These are phyloP conservation scores for Plagodis pulveraria DNA, from an alignment of 2,888 invertebrate genomes.

Conservation along the genomic window DNA sequence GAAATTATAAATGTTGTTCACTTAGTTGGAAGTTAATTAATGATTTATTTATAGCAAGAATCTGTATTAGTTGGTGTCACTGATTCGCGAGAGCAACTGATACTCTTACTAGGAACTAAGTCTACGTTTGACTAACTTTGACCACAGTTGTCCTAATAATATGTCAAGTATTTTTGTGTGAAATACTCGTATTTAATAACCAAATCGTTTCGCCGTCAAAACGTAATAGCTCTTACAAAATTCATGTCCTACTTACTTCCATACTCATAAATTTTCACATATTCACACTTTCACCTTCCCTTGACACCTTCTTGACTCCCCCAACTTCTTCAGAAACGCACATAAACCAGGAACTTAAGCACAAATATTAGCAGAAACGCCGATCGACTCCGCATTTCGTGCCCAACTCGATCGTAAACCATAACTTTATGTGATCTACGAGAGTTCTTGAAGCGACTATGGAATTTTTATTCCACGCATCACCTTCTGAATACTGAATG, in stretches of 20 bases:
- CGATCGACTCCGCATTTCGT: constrained; percentile 61
- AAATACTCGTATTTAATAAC: too few species aligned
- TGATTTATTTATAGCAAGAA: too few species aligned
- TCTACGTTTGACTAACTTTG: too few species aligned
- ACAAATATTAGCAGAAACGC: constrained; percentile 35
- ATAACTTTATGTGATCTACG: constrained; percentile 71
- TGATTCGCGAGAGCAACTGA: too few species aligned
- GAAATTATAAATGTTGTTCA: too few species aligned
- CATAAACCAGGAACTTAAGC: constrained; percentile 21
- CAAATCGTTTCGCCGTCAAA: too few species aligned
- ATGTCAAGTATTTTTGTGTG: too few species aligned
- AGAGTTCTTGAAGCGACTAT: constrained; percentile 52
- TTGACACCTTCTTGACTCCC: constrained; percentile 2
- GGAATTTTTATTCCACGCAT: constrained; percentile 61
- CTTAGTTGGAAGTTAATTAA: too few species aligned
- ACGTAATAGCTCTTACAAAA: too few species aligned
- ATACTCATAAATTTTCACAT: not conserved
- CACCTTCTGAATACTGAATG: constrained; percentile 60
- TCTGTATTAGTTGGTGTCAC: too few species aligned
- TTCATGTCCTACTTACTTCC: not conserved
- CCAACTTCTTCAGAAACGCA: constrained; percentile 17
- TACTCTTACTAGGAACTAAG: too few species aligned
- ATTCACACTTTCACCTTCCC: not conserved
- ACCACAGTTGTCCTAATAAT: too few species aligned
- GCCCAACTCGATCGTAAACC: constrained; percentile 61